Evolutionary conservation across 2,888 invertebrate species (phyloP).

Genomic region (Toxonevra muliebris): DNA sequence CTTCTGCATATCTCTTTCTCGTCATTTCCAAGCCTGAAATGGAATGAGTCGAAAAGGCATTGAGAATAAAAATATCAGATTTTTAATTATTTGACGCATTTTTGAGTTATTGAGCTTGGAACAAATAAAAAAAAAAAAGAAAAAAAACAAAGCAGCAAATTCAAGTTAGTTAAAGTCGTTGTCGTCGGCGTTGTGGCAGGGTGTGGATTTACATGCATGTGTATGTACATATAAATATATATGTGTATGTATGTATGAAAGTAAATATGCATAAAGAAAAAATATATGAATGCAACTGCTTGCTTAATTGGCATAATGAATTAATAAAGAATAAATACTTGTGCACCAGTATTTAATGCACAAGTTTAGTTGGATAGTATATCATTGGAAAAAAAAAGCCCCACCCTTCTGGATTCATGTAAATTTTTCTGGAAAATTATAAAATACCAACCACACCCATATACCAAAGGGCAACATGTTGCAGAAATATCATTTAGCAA

Average conservation of each 20-base stretch:
- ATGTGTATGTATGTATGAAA: not conserved
- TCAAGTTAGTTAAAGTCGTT: too few species aligned
- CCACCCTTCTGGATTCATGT: conserved; percentile 33
- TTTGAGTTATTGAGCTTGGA: conserved; percentile 7
- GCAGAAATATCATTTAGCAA: not conserved
- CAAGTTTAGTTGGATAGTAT: conserved; percentile 18
- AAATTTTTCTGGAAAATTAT: conserved; percentile 29
- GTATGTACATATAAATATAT: not conserved
- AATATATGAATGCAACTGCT: conserved; percentile 35
- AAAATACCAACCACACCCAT: conserved; percentile 32
- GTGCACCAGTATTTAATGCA: conserved; percentile 19
- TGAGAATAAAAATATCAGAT: conserved; percentile 23
- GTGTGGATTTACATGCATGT: too few species aligned
- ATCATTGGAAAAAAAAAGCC: conserved; percentile 35
- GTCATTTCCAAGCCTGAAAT: too few species aligned
- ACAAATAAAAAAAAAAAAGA: not conserved
- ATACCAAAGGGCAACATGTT: conserved; percentile 16
- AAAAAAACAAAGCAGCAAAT: too few species aligned
- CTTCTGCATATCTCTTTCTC: too few species aligned
- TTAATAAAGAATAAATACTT: conserved; percentile 56
- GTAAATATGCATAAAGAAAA: not conserved
- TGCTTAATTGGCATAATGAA: conserved; percentile 59
- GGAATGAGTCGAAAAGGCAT: too few species aligned
- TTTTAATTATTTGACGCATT: conserved; percentile 34
- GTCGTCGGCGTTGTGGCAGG: too few species aligned